Conservation (phyloP, 2,797 vertebrate species). For the Rhabdophis nuchalis region DNA sequence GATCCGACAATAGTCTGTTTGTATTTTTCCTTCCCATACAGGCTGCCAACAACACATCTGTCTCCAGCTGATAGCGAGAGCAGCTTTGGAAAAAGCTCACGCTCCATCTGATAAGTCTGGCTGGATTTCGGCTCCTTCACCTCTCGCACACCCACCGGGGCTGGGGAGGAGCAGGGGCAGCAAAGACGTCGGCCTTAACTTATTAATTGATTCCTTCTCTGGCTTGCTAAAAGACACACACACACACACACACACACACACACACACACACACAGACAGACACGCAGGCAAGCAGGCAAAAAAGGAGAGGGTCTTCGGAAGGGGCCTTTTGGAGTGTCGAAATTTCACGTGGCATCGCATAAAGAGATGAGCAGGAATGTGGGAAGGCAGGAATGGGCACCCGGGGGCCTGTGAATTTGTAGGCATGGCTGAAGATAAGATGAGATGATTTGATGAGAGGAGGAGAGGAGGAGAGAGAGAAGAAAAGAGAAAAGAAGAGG, state of each 20-base stretch:
- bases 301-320: not conserved
- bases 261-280: too few species aligned
- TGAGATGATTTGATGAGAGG: too few species aligned
- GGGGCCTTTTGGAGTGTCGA: not conserved
- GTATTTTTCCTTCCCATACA: constrained; percentile 67
- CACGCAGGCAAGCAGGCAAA: not conserved
- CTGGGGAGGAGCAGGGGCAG: not conserved
- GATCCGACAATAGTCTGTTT: constrained; percentile 70
- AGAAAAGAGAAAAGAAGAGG: too few species aligned
- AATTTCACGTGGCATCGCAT: not conserved
- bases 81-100: constrained; percentile 62
- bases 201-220: not conserved
- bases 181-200: not conserved
- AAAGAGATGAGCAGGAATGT: not conserved
- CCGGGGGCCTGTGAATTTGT: not conserved
- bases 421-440: not conserved
- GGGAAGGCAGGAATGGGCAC: not conserved
- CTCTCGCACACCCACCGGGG: not conserved
- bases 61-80: constrained; percentile 71
- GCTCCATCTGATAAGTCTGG: constrained; percentile 65
- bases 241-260: not conserved
- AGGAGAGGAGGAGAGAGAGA: too few species aligned
- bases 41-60: constrained; percentile 72
- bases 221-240: not conserved
- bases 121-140: constrained; percentile 57